phyloP scores from a whole-genome alignment of 1,140 invertebrate species.

The Cryptotermes secundus region DNA sequence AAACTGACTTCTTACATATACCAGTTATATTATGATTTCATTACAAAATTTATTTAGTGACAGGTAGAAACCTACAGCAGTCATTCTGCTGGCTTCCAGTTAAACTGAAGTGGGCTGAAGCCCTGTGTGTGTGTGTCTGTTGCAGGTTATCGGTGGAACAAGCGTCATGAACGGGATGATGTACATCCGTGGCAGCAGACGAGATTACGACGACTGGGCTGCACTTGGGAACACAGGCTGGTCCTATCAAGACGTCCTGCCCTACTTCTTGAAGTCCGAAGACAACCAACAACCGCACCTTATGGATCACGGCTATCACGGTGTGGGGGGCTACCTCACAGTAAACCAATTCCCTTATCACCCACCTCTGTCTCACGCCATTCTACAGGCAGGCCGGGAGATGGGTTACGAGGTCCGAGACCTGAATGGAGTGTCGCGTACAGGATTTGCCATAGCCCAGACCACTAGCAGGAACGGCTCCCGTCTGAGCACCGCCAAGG shows the following conservation, averaged over 20 bases:
- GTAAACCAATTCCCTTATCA: conserved; percentile 84
- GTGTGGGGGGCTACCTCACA: conserved; percentile 72
- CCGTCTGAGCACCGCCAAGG: conserved; percentile 69
- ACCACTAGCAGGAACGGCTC: conserved; percentile 87
- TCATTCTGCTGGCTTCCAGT: no score
- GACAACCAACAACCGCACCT: conserved; percentile 71
- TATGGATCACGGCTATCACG: conserved; percentile 76
- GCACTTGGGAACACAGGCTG: conserved; percentile 82
- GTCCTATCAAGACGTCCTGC: conserved; percentile 85
- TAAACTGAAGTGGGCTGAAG: no score
- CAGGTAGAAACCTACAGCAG: no score
- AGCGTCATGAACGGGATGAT: conserved; percentile 97
- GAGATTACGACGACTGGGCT: conserved; percentile 91
- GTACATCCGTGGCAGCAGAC: conserved; percentile 88
- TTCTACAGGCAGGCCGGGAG: conserved; percentile 55
- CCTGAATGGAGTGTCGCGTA: conserved; percentile 78
- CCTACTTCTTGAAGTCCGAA: conserved; percentile 85
- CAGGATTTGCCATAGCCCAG: conserved; percentile 81
- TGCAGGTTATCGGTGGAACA: conserved; percentile 81
- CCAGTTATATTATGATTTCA: no score
- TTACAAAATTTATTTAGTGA: no score
- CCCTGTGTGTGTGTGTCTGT: neutral
- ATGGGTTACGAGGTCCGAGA: conserved; percentile 76
- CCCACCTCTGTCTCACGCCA: conserved; percentile 77
- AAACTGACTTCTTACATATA: no score